phyloP scores from a whole-genome alignment of 2,113 vertebrate genomes.

The Percopsis transmontana region DNA sequence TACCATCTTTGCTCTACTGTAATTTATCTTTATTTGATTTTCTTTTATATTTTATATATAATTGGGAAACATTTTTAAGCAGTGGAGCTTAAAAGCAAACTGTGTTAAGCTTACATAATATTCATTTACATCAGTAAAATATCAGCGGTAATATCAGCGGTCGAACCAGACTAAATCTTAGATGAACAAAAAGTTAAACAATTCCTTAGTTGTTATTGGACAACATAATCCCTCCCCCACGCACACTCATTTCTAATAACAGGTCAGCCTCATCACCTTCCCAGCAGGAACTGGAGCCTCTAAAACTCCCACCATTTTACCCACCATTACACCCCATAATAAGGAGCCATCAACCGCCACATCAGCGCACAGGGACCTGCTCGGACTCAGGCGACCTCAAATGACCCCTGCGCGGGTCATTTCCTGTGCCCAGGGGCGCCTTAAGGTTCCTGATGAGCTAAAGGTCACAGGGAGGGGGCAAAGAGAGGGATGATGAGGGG shows the following conservation, averaged over 20 bases:
- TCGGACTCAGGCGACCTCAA: constrained; percentile 54
- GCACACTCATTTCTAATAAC: background rate
- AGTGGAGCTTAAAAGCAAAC: background rate
- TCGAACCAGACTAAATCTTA: background rate
- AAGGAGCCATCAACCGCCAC: constrained; percentile 56
- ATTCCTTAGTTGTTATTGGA: background rate
- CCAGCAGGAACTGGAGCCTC: constrained; percentile 39
- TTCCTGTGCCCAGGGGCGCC: constrained; percentile 64
- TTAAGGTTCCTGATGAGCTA: constrained; percentile 44
- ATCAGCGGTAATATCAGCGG: background rate
- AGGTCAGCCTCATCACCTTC: constrained; percentile 26
- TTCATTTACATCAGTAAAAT: background rate
- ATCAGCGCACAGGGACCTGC: constrained; percentile 53
- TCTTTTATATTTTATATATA: no score
- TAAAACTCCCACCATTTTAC: constrained; percentile 50
- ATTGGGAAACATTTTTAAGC: background rate
- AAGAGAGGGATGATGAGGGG: constrained; percentile 21
- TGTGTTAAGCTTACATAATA: no score
- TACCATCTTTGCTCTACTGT: no score
- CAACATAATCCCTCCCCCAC: background rate
- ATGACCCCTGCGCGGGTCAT: constrained; percentile 64
- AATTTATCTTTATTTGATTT: background rate
- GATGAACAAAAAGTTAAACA: background rate
- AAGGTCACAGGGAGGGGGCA: constrained; percentile 51
- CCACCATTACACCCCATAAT: constrained; percentile 63